Conservation (phyloP, 2,797 vertebrate species). For the Urosaurus nigricauda region DNA sequence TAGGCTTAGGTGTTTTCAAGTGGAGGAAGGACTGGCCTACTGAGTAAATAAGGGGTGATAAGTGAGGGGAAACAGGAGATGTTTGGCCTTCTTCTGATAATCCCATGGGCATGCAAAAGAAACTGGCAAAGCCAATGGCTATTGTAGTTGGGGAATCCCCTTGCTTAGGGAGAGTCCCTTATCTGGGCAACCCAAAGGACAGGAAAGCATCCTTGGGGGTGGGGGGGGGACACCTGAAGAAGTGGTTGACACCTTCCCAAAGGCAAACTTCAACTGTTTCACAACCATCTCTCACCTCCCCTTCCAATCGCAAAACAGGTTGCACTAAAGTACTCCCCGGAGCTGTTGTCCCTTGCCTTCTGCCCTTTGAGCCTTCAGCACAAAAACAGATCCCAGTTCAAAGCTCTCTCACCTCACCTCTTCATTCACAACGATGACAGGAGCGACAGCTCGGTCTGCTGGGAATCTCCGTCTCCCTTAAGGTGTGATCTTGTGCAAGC, state of each 20-base stretch:
- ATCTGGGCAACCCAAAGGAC: neutral
- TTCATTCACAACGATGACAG: neutral
- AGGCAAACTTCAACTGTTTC: neutral
- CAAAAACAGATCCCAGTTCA: conserved; percentile 9
- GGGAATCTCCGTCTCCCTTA: neutral
- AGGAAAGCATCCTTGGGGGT: conserved; percentile 53
- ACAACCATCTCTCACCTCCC: neutral
- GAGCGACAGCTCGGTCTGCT: neutral
- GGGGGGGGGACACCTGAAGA: neutral
- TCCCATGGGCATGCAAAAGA: conserved; percentile 25
- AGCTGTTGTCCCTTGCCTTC: neutral
- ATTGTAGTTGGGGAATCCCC: conserved; percentile 67
- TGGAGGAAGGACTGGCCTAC: neutral
- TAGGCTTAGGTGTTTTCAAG: neutral
- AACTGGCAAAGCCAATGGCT: conserved; percentile 71
- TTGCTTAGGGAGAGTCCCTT: neutral
- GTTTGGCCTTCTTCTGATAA: neutral
- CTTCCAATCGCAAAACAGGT: neutral
- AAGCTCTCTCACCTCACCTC: neutral
- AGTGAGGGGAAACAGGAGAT: neutral
- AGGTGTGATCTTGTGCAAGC: neutral
- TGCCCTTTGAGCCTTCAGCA: conserved; percentile 21
- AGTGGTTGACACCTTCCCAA: neutral
- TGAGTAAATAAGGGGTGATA: neutral
- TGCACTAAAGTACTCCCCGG: neutral